Evolutionary conservation across 2,113 vertebrate species (phyloP).

Genomic region (Tragulus kanchil): DNA sequence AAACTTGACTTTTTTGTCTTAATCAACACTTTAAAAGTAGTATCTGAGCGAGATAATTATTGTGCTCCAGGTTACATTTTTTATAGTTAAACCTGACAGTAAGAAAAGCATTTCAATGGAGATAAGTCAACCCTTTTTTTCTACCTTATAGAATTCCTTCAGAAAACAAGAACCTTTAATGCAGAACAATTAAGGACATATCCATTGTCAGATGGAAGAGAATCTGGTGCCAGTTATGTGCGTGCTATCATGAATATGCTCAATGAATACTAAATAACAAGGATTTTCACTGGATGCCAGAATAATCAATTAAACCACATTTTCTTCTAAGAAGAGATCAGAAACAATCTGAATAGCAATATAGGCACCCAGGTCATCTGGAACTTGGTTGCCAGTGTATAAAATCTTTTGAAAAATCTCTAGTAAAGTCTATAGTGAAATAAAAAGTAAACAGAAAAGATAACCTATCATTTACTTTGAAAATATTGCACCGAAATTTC

Average conservation of each 20-base stretch:
- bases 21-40: neutral
- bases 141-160: neutral
- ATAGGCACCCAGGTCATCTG: neutral
- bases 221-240: neutral
- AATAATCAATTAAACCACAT: neutral
- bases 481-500: neutral
- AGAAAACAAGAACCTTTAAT: neutral
- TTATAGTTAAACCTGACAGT: neutral
- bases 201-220: neutral
- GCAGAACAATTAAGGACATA: neutral
- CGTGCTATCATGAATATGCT: neutral
- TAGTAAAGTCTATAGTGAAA: slow-evolving; percentile 7
- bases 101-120: neutral
- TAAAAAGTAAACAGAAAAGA: neutral
- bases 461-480: neutral
- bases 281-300: neutral
- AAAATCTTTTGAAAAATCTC: neutral
- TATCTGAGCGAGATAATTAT: neutral
- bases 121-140: neutral
- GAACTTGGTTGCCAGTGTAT: neutral
- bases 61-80: neutral
- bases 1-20: neutral
- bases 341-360: neutral
- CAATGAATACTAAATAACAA: neutral
- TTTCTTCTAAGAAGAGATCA: neutral